Base-by-base conservation (phyloP, 1,140 invertebrate species). In the Megalonaias nervosa region DNA sequence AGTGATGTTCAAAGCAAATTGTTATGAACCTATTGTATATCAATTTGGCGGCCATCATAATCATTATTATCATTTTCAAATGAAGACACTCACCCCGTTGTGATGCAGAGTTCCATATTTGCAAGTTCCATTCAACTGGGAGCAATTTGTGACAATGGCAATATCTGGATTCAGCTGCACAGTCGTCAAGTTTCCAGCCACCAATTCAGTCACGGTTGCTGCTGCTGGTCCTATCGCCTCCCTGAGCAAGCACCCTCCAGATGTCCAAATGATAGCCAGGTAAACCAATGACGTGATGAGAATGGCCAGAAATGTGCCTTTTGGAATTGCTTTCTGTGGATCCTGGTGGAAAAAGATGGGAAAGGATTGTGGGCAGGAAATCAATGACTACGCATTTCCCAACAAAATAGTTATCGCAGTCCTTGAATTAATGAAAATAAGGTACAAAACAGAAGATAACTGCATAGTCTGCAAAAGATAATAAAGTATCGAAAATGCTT, bases 291-390 rank as follows among this genome's bases (percentile, higher is more conserved):
- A 96, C 2, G 97, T 97, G 11, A 98, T 89, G 0, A 95, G 68
- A 76, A 99, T 97, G 0, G 97, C 95, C 16, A 97, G 88, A 2
- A 98, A 91, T 0, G 97, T 98, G 73, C 97, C 97, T 89, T 91
- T 91, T 13, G 93, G 93, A 80, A 94, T 94, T 13, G 91, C 90
- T 23, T 69, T 82, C 59, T 88, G 86, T 13, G 97, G 96, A 91
- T 99, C 96, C 94, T 98, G 88, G 4, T 89, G 91, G 69, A 65
- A 64, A 48, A 48, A 48, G 38, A 48, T 48, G 38, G 38, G 38
- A 48, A 48, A 48, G 4, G 38, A 48, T 48, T 48, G 11, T 9
- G 38, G 38, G 38, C 6, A 48, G 38, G 38, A 9, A 48, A 48
- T 48, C 11, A 48, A 48, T 48, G 38, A 48, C 38, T 48, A 48